Evolutionary conservation across 2,797 vertebrate genomes (phyloP).

Genomic region (Trachurus trachurus): DNA sequence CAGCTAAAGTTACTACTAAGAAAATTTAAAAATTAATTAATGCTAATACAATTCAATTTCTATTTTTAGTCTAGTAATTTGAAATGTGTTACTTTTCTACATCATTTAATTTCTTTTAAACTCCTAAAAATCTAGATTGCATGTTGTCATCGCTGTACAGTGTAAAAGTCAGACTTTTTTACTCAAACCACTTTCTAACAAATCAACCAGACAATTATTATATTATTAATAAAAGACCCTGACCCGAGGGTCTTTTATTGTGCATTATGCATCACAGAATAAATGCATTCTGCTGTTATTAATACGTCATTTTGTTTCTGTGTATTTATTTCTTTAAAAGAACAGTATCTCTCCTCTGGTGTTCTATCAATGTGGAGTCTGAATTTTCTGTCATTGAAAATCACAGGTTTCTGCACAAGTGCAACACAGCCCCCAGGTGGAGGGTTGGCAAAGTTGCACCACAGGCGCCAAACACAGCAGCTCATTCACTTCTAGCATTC

Average conservation of each 20-base stretch:
- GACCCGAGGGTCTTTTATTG: not conserved
- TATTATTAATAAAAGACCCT: too few relatives aligned
- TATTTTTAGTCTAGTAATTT: too few relatives aligned
- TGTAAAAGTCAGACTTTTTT: not conserved
- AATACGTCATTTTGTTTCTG: not conserved
- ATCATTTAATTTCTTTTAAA: not conserved
- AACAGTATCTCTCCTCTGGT: not conserved
- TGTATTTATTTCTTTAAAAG: not conserved
- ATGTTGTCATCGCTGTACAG: not conserved
- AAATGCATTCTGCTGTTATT: not conserved
- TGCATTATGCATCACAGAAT: not conserved
- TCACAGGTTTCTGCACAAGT: slow-evolving; percentile 7
- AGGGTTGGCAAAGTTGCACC: slow-evolving; percentile 13
- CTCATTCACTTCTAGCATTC: not conserved
- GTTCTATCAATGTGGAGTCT: not conserved
- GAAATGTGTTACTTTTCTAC: not conserved
- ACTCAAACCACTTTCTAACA: not conserved
- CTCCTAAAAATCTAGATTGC: not conserved
- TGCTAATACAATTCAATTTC: too few relatives aligned
- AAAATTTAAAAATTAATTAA: not conserved
- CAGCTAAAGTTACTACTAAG: not conserved
- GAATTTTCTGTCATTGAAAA: not conserved
- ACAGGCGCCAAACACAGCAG: not conserved
- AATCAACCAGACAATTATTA: not conserved
- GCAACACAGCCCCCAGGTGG: slow-evolving; percentile 72